Conservation (phyloP, 2,888 invertebrate genomes). For the Eumerus sabulonum region DNA sequence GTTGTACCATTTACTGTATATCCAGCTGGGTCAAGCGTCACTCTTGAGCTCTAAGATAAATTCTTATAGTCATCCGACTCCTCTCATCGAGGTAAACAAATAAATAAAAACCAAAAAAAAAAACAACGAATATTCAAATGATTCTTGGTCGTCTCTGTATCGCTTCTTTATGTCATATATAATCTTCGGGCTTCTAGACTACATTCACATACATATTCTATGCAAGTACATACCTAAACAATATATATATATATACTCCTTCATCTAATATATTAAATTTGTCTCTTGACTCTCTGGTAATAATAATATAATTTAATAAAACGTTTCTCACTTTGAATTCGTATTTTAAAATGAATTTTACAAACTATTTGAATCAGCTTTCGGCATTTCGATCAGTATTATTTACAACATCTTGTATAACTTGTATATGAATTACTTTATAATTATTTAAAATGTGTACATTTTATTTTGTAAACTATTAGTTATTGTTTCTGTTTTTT, state of each 20-base stretch:
- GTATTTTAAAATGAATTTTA: constrained; percentile 42
- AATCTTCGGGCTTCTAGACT: no score
- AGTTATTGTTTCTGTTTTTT: constrained; percentile 28
- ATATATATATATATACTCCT: constrained; percentile 33
- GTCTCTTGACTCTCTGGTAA: constrained; percentile 64
- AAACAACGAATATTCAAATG: no score
- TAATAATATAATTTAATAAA: constrained; percentile 57
- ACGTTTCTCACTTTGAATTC: constrained; percentile 33
- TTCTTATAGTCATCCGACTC: no score
- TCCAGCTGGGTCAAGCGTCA: no score
- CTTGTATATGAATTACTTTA: constrained; percentile 28
- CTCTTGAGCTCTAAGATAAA: no score
- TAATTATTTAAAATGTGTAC: no score
- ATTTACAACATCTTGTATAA: constrained; percentile 6
- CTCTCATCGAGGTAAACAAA: no score
- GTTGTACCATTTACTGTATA: no score
- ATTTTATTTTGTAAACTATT: constrained; percentile 18
- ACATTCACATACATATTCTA: no score
- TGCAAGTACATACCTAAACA: constrained; percentile 29
- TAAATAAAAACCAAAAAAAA: no score
- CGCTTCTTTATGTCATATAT: no score
- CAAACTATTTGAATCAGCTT: constrained; percentile 66
- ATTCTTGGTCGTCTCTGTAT: no score
- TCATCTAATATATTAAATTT: constrained; percentile 59
- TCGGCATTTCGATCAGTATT: constrained; percentile 64